A percentile compares a stretch with the other conserved stretches of the same genome.
Conservation (phyloP, 2,888 invertebrate genomes). For the Coleophora deauratella region DNA sequence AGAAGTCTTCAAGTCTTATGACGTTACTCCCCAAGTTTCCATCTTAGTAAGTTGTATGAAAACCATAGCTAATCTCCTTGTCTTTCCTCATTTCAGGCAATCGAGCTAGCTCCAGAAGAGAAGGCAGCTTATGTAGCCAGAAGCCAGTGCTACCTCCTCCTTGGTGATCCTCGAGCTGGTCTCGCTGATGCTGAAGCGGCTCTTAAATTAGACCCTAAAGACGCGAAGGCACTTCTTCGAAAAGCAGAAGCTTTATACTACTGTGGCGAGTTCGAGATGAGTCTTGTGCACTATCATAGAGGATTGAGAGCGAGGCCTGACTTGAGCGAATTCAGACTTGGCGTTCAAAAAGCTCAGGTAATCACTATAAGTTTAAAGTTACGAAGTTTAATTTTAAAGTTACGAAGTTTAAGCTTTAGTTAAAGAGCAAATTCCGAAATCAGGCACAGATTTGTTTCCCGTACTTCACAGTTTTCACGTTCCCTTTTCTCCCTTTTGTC, state of each 20-base stretch:
- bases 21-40: too few species aligned
- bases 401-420: too few species aligned
- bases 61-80: too few species aligned
- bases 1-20: too few species aligned
- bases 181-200: constrained; percentile 90
- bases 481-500: too few species aligned
- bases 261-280: constrained; percentile 94
- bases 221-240: constrained; percentile 80
- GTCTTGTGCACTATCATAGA: constrained; percentile 92
- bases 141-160: constrained; percentile 89
- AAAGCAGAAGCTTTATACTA: constrained; percentile 95
- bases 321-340: constrained; percentile 82
- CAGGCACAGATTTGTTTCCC: too few species aligned
- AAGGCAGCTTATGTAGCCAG: constrained; percentile 90
- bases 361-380: background rate
- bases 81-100: constrained; percentile 76
- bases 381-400: too few species aligned
- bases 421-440: too few species aligned
- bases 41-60: too few species aligned
- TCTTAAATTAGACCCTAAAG: constrained; percentile 80
- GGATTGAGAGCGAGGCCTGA: constrained; percentile 90
- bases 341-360: constrained; percentile 90
- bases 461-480: too few species aligned
- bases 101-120: constrained; percentile 89
- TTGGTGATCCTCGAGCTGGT: constrained; percentile 89